Conservation (phyloP, 2,888 invertebrate species). For the Desoria tigrina region DNA sequence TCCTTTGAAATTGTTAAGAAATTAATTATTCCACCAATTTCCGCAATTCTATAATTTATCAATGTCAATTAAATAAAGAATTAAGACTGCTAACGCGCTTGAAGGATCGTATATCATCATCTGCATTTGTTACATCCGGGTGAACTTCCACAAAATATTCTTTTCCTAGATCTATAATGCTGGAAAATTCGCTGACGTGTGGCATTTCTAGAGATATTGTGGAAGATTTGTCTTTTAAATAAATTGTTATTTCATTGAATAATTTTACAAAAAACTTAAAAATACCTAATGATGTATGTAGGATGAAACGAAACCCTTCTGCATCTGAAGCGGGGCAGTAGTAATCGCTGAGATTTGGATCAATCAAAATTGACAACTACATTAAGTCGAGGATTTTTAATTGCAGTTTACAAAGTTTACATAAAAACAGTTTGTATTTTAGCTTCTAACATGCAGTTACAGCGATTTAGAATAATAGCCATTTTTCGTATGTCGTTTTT, state of each 20-base stretch:
- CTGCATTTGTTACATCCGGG: slow-evolving; percentile 38
- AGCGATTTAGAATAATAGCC: neutral
- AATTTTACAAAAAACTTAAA: neutral
- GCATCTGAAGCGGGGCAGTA: slow-evolving; percentile 44
- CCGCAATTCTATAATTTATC: neutral
- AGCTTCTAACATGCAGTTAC: too few relatives aligned
- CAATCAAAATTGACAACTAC: slow-evolving; percentile 27
- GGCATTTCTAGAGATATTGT: slow-evolving; percentile 33
- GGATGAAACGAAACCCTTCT: slow-evolving; percentile 36
- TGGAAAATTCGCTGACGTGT: slow-evolving; percentile 33
- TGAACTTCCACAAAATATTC: slow-evolving; percentile 37
- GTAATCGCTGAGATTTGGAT: slow-evolving; percentile 42
- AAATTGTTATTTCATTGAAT: too few relatives aligned
- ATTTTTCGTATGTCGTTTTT: neutral
- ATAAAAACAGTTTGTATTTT: neutral
- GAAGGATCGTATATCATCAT: slow-evolving; percentile 36
- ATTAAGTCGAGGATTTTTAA: too few relatives aligned
- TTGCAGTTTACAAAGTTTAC: neutral
- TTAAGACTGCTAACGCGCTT: slow-evolving; percentile 3
- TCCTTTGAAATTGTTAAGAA: slow-evolving; percentile 22
- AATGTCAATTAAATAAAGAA: neutral
- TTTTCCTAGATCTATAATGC: slow-evolving; percentile 22
- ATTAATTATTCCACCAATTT: neutral
- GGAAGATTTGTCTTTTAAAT: too few relatives aligned
- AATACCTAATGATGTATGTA: slow-evolving; percentile 30